These are phyloP conservation scores for Stenotaenia linearis DNA, from an alignment of 2,888 invertebrate species.

Conservation along the genomic window DNA sequence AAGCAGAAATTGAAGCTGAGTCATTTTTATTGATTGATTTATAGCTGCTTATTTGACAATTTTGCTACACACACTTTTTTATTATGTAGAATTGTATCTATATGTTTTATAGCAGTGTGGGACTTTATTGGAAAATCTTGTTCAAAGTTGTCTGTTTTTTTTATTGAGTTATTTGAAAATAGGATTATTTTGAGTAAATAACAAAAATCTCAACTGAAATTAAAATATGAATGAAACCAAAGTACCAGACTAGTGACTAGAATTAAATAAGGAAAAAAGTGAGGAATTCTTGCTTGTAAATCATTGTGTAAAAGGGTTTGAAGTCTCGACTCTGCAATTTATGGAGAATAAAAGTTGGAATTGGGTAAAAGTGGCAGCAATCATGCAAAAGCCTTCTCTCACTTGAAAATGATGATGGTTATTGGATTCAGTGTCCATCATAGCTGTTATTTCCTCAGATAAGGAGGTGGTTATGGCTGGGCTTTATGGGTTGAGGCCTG, in stretches of 20 bases:
- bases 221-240: too few relatives aligned
- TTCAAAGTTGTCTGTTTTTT: too few relatives aligned
- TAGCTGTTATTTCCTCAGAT: slow-evolving; percentile 24
- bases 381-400: slow-evolving; percentile 21
- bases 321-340: slow-evolving; percentile 1
- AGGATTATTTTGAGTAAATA: too few relatives aligned
- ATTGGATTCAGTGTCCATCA: slow-evolving; percentile 23
- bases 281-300: not conserved
- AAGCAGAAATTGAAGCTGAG: not conserved
- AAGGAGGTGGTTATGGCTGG: slow-evolving; percentile 19
- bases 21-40: not conserved
- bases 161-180: too few relatives aligned
- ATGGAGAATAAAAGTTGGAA: slow-evolving; percentile 10
- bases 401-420: slow-evolving; percentile 23
- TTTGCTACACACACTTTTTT: not conserved
- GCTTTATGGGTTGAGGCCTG: slow-evolving; percentile 20
- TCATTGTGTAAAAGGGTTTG: not conserved
- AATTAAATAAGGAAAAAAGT: too few relatives aligned
- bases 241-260: too few relatives aligned
- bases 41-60: not conserved
- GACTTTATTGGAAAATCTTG: too few relatives aligned
- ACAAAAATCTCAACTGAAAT: too few relatives aligned
- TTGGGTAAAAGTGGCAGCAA: slow-evolving; percentile 24
- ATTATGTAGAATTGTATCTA: too few relatives aligned
- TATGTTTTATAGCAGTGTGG: not conserved